Conservation (phyloP, 2,888 invertebrate genomes). For the Plagiodera versicolora region DNA sequence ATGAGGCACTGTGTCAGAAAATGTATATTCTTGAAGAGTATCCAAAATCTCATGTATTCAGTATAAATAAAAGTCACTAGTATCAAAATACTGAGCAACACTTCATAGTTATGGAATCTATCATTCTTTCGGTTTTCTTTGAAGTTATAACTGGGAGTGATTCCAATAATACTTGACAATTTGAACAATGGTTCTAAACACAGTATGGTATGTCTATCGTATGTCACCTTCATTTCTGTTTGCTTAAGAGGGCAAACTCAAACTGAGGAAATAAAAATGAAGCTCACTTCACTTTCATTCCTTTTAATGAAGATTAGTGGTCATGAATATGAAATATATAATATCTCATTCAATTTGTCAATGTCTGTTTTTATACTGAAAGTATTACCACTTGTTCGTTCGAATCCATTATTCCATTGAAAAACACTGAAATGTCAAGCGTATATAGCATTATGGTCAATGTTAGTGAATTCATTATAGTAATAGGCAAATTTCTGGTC, state of each 20-base stretch:
- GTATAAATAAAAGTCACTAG: neutral
- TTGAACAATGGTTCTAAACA: neutral
- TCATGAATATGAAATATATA: no score
- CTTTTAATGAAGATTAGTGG: no score
- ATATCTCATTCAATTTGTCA: no score
- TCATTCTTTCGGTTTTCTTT: neutral
- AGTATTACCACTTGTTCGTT: no score
- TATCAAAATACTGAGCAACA: neutral
- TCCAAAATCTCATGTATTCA: neutral
- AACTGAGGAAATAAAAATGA: neutral
- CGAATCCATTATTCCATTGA: no score
- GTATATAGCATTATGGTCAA: no score
- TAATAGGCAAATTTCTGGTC: no score
- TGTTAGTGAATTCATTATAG: no score
- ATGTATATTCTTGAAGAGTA: neutral
- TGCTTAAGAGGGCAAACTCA: neutral
- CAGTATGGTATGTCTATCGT: conserved; percentile 1
- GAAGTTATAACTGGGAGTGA: neutral
- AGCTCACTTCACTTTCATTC: no score
- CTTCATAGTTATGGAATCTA: neutral
- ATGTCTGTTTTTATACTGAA: no score
- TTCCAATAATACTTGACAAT: neutral
- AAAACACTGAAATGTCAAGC: no score
- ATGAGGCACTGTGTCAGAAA: neutral
- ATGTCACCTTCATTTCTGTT: neutral